Base-by-base conservation (phyloP, 2,888 invertebrate species). In the Stomorhina lunata region DNA sequence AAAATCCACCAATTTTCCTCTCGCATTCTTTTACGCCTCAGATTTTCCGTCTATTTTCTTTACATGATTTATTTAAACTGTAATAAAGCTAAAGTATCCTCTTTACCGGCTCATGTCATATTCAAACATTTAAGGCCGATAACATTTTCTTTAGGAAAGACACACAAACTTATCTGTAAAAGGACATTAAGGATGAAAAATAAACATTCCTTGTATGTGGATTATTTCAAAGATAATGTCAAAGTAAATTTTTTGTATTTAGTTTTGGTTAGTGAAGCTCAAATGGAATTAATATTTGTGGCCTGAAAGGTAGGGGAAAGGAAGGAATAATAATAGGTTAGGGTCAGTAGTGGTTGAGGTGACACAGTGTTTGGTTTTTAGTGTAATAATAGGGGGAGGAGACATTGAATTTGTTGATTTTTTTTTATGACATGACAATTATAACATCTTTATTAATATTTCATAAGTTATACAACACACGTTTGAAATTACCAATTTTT, bases 21-120 rank as follows among this genome's bases (percentile, higher is more conserved):
- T 50, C 12, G 17, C 15, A 25, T 22, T 25, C 25, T 50, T 25
- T 25, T 5, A 3, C 43, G 43, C 9, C n/a, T 20, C 4, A 50
- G 5, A 25, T 50, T 20, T 45, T 50, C 7, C 12, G 25, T n/a
- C 7, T 12, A 17, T 20, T 25, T 25, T 59, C 22, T 25, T n/a
- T 40, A 22, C 37, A 9, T 1, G 22, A 15, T 5, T 37, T 37
- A 59, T 40, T n/a, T 25, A 66, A 37, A 17, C 2, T 25, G 34
- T 48, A 9, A 53, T 40, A 48, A 40, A 15, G 40, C 9, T 6
- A 45, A 57, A 71, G 10, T 25, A 25, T 17, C 43, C 43, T 43
- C 9, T 4, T 37, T n/a, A 25, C 32, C 3, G 50, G 61, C 45
- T 29, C 59, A 68, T 76, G 27, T 66, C 66, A 66, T 45, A 27